phyloP scores from a whole-genome alignment of 2,797 vertebrate species.

The Cheirogaleus major region DNA sequence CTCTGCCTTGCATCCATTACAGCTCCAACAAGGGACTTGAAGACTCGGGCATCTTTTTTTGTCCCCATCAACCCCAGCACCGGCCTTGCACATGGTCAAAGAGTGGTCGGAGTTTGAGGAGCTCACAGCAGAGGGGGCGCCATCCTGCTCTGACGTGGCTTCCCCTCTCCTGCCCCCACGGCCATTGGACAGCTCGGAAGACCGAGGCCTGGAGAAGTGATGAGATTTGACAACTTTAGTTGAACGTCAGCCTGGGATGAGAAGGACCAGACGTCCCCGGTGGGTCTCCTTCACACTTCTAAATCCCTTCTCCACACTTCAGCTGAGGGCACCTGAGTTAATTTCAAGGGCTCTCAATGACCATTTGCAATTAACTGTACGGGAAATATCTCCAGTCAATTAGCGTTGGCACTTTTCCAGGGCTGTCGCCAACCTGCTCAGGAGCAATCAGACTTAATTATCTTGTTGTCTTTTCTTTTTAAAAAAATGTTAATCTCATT shows the following conservation, averaged over 20 bases:
- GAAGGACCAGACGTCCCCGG: background rate
- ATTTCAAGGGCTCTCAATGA: slow-evolving; percentile 80
- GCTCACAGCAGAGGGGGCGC: background rate
- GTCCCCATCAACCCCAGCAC: background rate
- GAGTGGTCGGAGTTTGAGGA: background rate
- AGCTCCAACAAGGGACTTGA: background rate
- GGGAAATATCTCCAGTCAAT: slow-evolving; percentile 72
- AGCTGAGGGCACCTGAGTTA: slow-evolving; percentile 68
- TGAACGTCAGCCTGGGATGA: background rate
- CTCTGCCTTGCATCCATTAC: background rate
- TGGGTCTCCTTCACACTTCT: slow-evolving; percentile 78
- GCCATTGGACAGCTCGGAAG: background rate
- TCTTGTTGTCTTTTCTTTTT: slow-evolving; percentile 48
- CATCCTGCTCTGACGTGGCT: too few relatives aligned
- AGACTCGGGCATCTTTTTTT: background rate
- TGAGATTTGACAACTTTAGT: background rate
- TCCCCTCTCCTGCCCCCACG: accelerated
- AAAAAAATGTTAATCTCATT: slow-evolving; percentile 63
- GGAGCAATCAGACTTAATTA: slow-evolving; percentile 67
- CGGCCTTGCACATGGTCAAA: background rate
- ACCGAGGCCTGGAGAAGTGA: background rate
- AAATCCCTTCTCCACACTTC: slow-evolving; percentile 81
- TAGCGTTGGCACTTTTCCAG: slow-evolving; percentile 63
- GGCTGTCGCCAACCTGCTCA: background rate
- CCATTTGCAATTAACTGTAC: slow-evolving; percentile 79